These are phyloP conservation scores for Mormoops blainvillei DNA, from an alignment of 2,113 vertebrate species.

Conservation along the genomic window DNA sequence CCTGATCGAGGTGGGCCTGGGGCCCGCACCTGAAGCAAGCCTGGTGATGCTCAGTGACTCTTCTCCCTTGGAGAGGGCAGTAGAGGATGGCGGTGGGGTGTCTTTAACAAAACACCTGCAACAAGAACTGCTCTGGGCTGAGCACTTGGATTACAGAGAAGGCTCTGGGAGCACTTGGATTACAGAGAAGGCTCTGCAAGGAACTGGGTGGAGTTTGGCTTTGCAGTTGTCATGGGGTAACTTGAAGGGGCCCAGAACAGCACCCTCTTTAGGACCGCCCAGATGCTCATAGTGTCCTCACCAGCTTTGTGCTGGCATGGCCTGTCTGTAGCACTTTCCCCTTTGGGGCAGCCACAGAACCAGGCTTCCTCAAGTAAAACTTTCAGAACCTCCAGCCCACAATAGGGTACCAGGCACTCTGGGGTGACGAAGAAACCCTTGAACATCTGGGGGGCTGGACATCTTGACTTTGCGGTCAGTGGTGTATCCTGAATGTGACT, in stretches of 20 bases:
- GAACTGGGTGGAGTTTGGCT: not conserved
- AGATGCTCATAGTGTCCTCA: fast-evolving
- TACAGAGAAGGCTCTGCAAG: not conserved
- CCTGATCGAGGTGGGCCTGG: not conserved
- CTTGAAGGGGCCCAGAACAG: not conserved
- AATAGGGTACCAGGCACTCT: fast-evolving
- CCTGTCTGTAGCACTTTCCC: not conserved
- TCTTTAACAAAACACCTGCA: not conserved
- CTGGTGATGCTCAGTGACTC: not conserved
- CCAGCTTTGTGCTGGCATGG: not conserved
- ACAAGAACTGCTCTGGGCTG: not conserved
- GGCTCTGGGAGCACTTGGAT: not conserved
- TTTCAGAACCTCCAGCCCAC: not conserved
- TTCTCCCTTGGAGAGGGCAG: not conserved
- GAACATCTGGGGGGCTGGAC: not conserved
- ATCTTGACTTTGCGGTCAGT: not conserved
- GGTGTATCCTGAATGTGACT: not conserved
- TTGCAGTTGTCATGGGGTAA: fast-evolving
- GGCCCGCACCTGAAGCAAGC: not conserved
- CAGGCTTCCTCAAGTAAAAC: not conserved
- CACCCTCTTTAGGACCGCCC: too few relatives aligned
- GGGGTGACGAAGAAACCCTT: not conserved
- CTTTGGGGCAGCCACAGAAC: not conserved
- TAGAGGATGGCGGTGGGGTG: not conserved
- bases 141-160: not conserved